Evolutionary conservation across 2,113 vertebrate species (phyloP).

Genomic region (Ciconia boyciana): DNA sequence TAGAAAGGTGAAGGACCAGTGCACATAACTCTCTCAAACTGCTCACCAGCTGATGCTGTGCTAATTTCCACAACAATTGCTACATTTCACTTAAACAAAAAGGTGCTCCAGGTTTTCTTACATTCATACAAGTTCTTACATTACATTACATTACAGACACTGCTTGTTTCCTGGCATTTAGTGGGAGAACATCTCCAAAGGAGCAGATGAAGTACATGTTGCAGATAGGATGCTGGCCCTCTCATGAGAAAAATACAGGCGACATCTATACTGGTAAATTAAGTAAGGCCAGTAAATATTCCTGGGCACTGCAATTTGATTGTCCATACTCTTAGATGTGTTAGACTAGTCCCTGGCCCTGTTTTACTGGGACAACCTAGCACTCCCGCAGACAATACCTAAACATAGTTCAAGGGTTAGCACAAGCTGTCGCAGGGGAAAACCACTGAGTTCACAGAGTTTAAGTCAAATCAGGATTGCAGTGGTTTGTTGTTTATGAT

Average conservation of each 20-base stretch:
- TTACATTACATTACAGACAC: not conserved
- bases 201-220: not conserved
- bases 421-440: not conserved
- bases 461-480: not conserved
- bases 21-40: not conserved
- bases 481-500: not conserved
- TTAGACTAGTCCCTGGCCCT: not conserved
- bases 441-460: not conserved
- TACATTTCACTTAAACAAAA: not conserved
- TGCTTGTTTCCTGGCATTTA: not conserved
- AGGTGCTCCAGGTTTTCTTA: not conserved
- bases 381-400: not conserved
- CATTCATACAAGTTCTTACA: accelerated
- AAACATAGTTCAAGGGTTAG: not conserved
- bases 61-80: not conserved
- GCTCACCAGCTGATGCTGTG: not conserved
- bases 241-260: not conserved
- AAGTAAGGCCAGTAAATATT: not conserved
- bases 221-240: not conserved
- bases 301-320: not conserved
- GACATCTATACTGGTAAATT: not conserved
- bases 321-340: not conserved
- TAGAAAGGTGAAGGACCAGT: not conserved
- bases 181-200: not conserved
- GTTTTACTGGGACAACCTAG: not conserved